Percentiles rank a stretch among this genome's conserved stretches.
phyloP scores from a whole-genome alignment of 2,888 invertebrate species.

The Elgonia sp. region DNA sequence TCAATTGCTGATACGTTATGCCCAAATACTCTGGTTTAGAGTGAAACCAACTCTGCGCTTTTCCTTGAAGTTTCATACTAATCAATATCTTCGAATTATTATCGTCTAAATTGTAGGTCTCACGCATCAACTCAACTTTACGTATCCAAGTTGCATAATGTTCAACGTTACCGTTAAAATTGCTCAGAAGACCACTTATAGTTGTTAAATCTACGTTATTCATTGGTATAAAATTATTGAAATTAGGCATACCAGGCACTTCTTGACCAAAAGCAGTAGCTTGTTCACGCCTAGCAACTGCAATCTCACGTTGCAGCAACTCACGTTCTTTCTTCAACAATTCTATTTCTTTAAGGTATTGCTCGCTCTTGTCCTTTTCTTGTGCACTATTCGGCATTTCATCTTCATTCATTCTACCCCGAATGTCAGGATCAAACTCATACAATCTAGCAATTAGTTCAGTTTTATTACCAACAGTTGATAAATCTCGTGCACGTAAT shows the following conservation, averaged over 20 bases:
- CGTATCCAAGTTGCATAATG: conserved; percentile 67
- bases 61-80: conserved; percentile 26
- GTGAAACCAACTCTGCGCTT: conserved; percentile 29
- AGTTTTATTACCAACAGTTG: background rate
- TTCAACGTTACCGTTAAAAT: conserved; percentile 62
- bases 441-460: background rate
- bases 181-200: conserved; percentile 53
- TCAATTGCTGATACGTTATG: background rate
- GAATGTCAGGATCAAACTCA: background rate
- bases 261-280: background rate
- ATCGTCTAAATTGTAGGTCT: conserved; percentile 63
- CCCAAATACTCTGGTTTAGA: conserved; percentile 35
- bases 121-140: conserved; percentile 63
- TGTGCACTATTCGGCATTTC: background rate
- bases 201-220: background rate
- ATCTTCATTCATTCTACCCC: background rate
- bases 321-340: background rate
- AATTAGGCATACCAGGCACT: background rate
- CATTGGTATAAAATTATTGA: background rate
- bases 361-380: background rate
- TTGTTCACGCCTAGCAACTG: background rate
- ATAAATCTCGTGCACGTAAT: background rate
- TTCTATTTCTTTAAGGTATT: background rate
- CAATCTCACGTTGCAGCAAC: background rate
- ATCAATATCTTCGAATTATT: conserved; percentile 67